Percentiles rank a stretch among this genome's conserved stretches.
Conservation (phyloP, 2,888 invertebrate species). For the Eurois occulta region DNA sequence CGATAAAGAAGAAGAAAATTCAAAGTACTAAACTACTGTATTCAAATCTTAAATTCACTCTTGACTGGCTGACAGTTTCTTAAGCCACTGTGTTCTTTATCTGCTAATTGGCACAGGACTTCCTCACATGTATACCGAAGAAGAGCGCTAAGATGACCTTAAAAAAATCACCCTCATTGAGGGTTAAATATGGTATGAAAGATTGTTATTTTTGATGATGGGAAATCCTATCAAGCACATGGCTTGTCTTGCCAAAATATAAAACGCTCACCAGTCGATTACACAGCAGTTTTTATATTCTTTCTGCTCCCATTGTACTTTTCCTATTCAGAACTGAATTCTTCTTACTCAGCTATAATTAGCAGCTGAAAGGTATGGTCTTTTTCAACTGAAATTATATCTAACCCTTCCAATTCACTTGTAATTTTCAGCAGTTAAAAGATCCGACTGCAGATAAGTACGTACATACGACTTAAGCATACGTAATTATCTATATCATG, state of each 20-base stretch:
- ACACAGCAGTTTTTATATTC: no score
- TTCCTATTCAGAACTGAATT: not conserved
- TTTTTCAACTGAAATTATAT: not conserved
- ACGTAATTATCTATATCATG: conserved; percentile 1
- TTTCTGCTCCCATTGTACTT: not conserved
- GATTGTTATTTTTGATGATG: no score
- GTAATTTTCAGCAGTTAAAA: not conserved
- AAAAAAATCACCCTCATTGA: no score
- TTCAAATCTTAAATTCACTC: not conserved
- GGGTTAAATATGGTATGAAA: no score
- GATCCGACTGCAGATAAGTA: not conserved
- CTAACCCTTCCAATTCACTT: not conserved
- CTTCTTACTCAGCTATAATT: not conserved
- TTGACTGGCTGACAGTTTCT: no score
- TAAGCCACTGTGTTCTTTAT: no score
- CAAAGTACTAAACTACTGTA: not conserved
- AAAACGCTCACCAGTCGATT: not conserved
- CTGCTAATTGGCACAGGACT: no score
- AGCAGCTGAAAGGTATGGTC: not conserved
- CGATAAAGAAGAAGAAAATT: not conserved
- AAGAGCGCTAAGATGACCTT: no score
- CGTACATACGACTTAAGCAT: not conserved
- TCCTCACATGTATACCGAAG: no score
- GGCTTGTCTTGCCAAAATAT: not conserved
- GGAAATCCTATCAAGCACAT: no score